Conservation (phyloP, 2,888 invertebrate species). For the Melanostoma scalare region DNA sequence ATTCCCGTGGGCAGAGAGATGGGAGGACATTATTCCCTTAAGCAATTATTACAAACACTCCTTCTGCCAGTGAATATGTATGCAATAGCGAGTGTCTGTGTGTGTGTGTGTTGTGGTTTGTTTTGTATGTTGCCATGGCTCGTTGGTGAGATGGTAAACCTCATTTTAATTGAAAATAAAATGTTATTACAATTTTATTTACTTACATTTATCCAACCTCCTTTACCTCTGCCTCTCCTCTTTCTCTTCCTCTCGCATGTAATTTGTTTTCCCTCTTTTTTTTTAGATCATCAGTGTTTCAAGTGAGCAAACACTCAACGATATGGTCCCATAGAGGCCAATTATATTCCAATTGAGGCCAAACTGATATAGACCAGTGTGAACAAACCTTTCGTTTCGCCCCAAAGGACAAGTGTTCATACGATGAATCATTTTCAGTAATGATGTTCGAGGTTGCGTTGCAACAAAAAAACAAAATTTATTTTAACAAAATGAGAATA, state of each 20-base stretch:
- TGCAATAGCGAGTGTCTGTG: conserved; percentile 6
- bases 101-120: not conserved
- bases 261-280: not conserved
- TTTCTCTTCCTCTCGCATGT: not conserved
- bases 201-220: conserved; percentile 37
- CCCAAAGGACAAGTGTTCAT: conserved; percentile 39
- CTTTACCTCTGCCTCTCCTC: not conserved
- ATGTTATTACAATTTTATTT: conserved; percentile 73
- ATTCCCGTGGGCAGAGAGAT: conserved; percentile 10
- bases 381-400: conserved; percentile 33
- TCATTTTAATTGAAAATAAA: conserved; percentile 73
- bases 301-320: conserved; percentile 30
- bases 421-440: conserved; percentile 53
- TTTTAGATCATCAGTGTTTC: conserved; percentile 23
- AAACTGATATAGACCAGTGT: conserved; percentile 19
- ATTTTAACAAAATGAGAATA: conserved; percentile 37
- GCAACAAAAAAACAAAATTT: conserved; percentile 1
- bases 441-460: conserved; percentile 36
- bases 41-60: conserved; percentile 59
- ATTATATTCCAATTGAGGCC: conserved; percentile 65
- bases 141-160: conserved; percentile 60
- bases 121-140: conserved; percentile 13
- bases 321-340: conserved; percentile 57
- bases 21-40: conserved; percentile 50
- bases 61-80: conserved; percentile 18